Conservation (phyloP, 1,140 invertebrate genomes). For the Ostrea edulis region DNA sequence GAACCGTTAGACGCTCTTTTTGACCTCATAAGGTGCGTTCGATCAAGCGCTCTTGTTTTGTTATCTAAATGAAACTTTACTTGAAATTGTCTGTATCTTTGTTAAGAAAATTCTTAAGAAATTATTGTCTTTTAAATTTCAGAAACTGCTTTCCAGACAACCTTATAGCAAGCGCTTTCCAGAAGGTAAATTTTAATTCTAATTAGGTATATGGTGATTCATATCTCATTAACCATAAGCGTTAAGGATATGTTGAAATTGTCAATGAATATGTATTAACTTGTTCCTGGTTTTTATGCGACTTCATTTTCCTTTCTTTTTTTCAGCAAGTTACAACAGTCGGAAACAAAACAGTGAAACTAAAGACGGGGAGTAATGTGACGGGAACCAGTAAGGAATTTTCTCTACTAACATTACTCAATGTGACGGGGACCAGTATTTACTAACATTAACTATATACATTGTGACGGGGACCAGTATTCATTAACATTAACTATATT, state of each 20-base stretch:
- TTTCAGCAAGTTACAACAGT: constrained; percentile 8
- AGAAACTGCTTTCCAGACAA: constrained; percentile 69
- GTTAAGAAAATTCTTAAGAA: too few relatives aligned
- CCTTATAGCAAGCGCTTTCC: constrained; percentile 60
- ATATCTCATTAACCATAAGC: too few relatives aligned
- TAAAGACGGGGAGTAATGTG: background rate
- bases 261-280: too few relatives aligned
- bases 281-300: too few relatives aligned
- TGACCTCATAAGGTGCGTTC: constrained; percentile 91
- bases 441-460: too few relatives aligned
- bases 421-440: too few relatives aligned
- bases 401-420: too few relatives aligned
- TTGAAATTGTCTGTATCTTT: too few relatives aligned
- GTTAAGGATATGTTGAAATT: too few relatives aligned
- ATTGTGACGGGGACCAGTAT: background rate
- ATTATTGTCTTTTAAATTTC: background rate
- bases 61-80: too few relatives aligned
- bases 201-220: too few relatives aligned
- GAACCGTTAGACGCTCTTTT: constrained; percentile 87
- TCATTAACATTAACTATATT: too few relatives aligned
- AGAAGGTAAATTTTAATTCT: constrained; percentile 51
- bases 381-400: background rate
- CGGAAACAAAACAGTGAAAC: background rate
- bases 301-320: background rate
- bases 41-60: constrained; percentile 5